Percentiles rank a stretch among this genome's conserved stretches.
phyloP scores from a whole-genome alignment of 2,113 vertebrate species.

The Melanocharis versteri region DNA sequence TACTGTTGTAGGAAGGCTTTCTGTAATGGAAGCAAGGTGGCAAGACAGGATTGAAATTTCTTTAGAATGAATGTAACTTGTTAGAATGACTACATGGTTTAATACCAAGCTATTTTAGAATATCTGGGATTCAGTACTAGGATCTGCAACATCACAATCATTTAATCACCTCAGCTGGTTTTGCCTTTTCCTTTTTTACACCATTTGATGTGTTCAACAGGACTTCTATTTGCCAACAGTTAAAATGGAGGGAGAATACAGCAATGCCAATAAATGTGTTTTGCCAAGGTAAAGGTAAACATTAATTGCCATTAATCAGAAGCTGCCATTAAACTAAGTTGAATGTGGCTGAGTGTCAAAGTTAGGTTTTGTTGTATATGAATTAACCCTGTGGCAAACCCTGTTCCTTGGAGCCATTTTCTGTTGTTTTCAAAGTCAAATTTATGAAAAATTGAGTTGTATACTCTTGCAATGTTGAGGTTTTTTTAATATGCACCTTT shows the following conservation, averaged over 20 bases:
- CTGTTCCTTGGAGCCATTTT: conserved; percentile 41
- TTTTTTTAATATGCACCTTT: conserved; percentile 62
- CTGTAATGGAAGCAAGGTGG: neutral
- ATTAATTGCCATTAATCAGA: conserved; percentile 60
- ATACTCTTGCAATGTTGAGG: neutral
- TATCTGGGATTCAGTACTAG: neutral
- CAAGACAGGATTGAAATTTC: neutral
- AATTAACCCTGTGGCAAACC: neutral
- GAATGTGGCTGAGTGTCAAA: conserved; percentile 22
- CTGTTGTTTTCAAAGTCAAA: conserved; percentile 15
- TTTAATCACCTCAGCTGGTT: neutral
- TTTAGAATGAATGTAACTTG: neutral
- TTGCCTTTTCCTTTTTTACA: neutral
- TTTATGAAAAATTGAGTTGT: neutral
- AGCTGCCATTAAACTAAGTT: conserved; percentile 19
- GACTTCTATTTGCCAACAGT: conserved; percentile 14
- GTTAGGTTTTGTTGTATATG: neutral
- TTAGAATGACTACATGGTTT: neutral
- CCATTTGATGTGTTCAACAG: neutral
- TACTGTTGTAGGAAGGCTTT: neutral
- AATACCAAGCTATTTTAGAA: neutral
- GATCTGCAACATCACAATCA: neutral
- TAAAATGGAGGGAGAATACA: neutral
- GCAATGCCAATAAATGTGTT: conserved; percentile 41
- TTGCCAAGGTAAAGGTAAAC: conserved; percentile 19